phyloP scores from a whole-genome alignment of 2,888 invertebrate species.

The Drosophila pseudotakahashii region DNA sequence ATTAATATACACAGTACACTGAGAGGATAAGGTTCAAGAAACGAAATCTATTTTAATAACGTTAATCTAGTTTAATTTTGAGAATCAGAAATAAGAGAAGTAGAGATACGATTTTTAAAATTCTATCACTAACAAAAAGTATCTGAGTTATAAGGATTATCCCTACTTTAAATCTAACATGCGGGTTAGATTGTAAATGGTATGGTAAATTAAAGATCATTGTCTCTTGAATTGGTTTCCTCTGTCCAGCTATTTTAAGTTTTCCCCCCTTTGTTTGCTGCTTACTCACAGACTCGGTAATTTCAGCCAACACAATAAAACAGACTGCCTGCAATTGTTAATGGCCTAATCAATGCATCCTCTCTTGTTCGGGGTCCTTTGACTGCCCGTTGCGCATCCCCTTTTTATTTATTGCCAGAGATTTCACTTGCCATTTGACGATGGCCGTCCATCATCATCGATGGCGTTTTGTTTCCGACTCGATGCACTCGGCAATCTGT shows the following conservation, averaged over 20 bases:
- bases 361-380: conserved; percentile 6
- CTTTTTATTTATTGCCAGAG: conserved; percentile 58
- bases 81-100: too few species aligned
- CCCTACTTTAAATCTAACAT: too few species aligned
- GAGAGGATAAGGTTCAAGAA: neutral
- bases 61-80: too few species aligned
- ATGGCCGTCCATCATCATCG: conserved; percentile 31
- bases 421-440: conserved; percentile 58
- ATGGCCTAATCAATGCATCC: conserved; percentile 41
- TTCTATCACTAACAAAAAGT: too few species aligned
- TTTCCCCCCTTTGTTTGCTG: neutral
- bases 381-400: conserved; percentile 45
- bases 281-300: neutral
- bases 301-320: conserved; percentile 2
- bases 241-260: neutral
- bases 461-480: conserved; percentile 42
- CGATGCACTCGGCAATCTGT: conserved; percentile 54
- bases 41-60: neutral
- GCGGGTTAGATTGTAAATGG: too few species aligned
- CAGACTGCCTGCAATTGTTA: conserved; percentile 18
- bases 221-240: neutral
- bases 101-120: too few species aligned
- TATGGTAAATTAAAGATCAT: neutral
- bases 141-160: too few species aligned
- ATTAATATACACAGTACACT: conserved; percentile 41